Evolutionary conservation across 2,113 vertebrate genomes (phyloP).

Genomic region (Balaeniceps rex): DNA sequence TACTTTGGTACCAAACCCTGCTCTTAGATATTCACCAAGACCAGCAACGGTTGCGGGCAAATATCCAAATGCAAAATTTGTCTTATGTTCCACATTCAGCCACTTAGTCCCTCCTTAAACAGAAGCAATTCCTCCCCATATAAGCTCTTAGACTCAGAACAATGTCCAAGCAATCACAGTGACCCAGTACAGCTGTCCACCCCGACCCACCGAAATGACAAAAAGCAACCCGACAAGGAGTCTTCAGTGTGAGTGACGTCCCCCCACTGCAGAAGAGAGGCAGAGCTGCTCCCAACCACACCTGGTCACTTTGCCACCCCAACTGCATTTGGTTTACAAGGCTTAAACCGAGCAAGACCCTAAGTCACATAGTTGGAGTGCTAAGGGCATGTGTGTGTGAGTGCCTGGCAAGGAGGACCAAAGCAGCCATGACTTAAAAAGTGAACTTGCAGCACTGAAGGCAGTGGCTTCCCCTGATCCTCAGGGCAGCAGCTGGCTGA

Average conservation of each 20-base stretch:
- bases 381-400: accelerated
- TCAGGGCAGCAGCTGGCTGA: not conserved
- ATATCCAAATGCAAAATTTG: not conserved
- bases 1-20: not conserved
- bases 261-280: not conserved
- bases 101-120: not conserved
- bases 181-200: not conserved
- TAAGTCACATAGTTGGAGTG: not conserved
- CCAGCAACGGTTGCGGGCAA: not conserved
- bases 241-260: not conserved
- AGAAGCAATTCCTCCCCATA: not conserved
- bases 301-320: not conserved
- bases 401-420: not conserved
- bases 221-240: not conserved
- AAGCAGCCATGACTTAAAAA: not conserved
- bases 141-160: not conserved
- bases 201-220: accelerated
- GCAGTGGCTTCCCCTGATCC: not conserved
- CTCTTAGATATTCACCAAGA: not conserved
- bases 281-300: not conserved
- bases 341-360: not conserved
- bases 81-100: not conserved
- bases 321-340: not conserved
- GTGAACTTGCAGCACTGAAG: not conserved
- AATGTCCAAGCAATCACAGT: not conserved